Percentiles rank a stretch among this genome's conserved stretches.
phyloP scores from a whole-genome alignment of 92 coral and sea anemone species.

The Epizoanthus illoricatus region DNA sequence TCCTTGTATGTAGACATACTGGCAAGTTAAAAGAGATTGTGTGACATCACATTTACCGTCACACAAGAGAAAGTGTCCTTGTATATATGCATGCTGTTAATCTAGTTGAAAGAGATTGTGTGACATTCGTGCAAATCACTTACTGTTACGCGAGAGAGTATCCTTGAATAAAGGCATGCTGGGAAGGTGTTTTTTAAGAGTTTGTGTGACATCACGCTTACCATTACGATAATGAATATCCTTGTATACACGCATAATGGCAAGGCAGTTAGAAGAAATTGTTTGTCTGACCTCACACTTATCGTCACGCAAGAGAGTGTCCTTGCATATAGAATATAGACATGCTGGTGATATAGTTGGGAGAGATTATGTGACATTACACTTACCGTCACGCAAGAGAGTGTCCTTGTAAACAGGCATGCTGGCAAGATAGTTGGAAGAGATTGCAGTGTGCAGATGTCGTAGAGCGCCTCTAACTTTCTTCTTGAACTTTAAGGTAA shows the following conservation, averaged over 20 bases:
- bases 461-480: slow-evolving; percentile 65
- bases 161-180: too few relatives aligned
- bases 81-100: slow-evolving; percentile 85
- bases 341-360: slow-evolving; percentile 79
- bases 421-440: slow-evolving; percentile 66
- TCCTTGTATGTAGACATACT: slow-evolving; percentile 85
- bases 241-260: slow-evolving; percentile 83
- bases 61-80: slow-evolving; percentile 66
- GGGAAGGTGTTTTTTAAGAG: too few relatives aligned
- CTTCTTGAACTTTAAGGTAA: slow-evolving; percentile 68
- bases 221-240: slow-evolving; percentile 81
- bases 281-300: slow-evolving; percentile 21
- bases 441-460: slow-evolving; percentile 63
- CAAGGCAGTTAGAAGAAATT: slow-evolving; percentile 65
- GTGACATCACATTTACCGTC: slow-evolving; percentile 60
- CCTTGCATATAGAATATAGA: slow-evolving; percentile 82
- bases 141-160: too few relatives aligned
- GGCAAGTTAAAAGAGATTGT: slow-evolving; percentile 61
- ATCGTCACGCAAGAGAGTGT: slow-evolving; percentile 85
- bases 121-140: too few relatives aligned
- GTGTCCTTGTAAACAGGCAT: slow-evolving; percentile 90
- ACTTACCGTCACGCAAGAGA: slow-evolving; percentile 78
- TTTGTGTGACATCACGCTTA: neutral
- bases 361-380: slow-evolving; percentile 39
- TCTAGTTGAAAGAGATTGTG: slow-evolving; percentile 63